These are phyloP conservation scores for Meandrusa payeni DNA, from an alignment of 2,888 invertebrate species.

Conservation along the genomic window DNA sequence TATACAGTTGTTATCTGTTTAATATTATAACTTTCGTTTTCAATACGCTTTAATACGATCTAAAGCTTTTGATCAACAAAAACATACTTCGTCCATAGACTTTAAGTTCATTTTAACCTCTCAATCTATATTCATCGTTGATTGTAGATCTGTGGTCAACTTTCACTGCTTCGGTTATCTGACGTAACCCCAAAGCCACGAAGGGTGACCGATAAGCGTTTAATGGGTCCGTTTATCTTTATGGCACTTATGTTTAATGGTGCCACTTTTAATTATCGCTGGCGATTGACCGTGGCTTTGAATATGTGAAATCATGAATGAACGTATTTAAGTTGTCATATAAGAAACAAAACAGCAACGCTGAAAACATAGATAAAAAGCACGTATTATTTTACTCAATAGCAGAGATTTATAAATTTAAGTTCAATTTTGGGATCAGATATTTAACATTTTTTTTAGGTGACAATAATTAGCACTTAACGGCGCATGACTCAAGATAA, in stretches of 20 bases:
- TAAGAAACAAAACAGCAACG: no score
- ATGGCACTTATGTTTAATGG: constrained; percentile 13
- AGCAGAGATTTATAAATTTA: no score
- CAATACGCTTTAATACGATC: constrained; percentile 3
- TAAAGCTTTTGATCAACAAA: no score
- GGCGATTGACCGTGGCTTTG: constrained; percentile 12
- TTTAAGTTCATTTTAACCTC: constrained; percentile 7
- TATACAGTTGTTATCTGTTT: constrained; percentile 13
- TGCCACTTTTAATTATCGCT: constrained; percentile 16
- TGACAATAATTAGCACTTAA: not conserved
- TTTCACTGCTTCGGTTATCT: constrained; percentile 16
- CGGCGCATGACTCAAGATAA: not conserved
- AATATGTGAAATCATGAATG: constrained; percentile 1
- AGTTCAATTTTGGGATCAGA: no score
- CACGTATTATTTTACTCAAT: no score
- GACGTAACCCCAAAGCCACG: not conserved
- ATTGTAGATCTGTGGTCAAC: constrained; percentile 6
- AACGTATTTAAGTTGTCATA: no score
- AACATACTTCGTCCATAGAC: not conserved
- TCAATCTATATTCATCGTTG: not conserved
- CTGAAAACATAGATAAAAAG: no score
- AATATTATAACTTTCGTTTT: constrained; percentile 11
- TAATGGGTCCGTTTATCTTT: constrained; percentile 17
- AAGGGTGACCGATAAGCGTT: constrained; percentile 16
- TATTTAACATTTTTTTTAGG: no score